Evolutionary conservation across 2,888 invertebrate genomes (phyloP), one percentile per base, ranked within the genome.

Genomic region (Maniola hyperantus): DNA sequence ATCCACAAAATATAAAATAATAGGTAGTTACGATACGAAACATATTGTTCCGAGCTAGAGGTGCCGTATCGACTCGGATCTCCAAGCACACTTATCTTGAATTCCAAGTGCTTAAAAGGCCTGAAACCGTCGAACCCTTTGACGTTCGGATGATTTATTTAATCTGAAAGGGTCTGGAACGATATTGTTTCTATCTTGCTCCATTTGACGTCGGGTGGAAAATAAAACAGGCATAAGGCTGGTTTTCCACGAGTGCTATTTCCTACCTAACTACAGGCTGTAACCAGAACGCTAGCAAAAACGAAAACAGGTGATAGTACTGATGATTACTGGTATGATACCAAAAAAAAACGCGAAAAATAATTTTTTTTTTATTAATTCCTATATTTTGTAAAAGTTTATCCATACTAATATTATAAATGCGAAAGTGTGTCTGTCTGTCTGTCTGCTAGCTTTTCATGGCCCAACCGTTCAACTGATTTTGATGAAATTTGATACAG

Each of bases 71-170:
- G 50, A 64, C 69, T 67, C 34, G 60, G 50, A 60, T 64, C 50
- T 39, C 36, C 26, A 34, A 66, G 69, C 51, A 39, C 61, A 65
- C 68, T 73, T 72, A 71, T 71, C 66, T 65, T 42, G 13, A 72
- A 69, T 72, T 71, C 70, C 72, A 42, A 67, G 72, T 66, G 70
- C 68, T 73, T 73, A 71, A 71, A 74, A 72, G 61, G 69, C 62
- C 68, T 64, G 57, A 62, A 61, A 65, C 72, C 68, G 62, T 70
- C 67, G 72, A 66, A 71, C 72, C 71, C 66, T 66, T 75, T 74
- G 72, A 71, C 71, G 69, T 69, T 62, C 36, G 68, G 70, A 70
- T 74, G 74, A 77, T 77, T 78, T 77, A 76, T 77, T 73, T 73
- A 73, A 76, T 72, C 72, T 69, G 67, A 69, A 74, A 76, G 67